phyloP scores from a whole-genome alignment of 35 echinoderm and acorn worm genomes.

The Ptychodera flava region DNA sequence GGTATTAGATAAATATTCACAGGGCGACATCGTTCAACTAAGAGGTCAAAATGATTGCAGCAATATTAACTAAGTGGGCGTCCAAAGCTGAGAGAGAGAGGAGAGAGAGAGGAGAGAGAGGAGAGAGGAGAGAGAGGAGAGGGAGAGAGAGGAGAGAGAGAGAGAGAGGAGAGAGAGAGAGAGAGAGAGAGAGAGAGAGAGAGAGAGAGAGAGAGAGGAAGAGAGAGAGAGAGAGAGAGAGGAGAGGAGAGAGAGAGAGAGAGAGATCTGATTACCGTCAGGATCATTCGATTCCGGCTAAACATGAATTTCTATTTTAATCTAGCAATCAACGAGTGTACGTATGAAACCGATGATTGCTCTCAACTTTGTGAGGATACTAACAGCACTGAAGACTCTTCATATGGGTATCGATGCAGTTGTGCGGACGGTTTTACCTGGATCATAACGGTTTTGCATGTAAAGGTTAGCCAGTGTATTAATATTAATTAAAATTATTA shows the following conservation, averaged over 20 bases:
- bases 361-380: background rate
- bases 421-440: background rate
- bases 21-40: too few species aligned
- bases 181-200: too few species aligned
- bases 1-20: too few species aligned
- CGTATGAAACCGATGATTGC: background rate
- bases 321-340: background rate
- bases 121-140: background rate
- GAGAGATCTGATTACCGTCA: too few species aligned
- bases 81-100: background rate
- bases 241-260: background rate
- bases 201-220: background rate
- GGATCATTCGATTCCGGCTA: too few species aligned
- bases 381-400: background rate
- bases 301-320: too few species aligned
- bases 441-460: background rate
- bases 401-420: background rate
- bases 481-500: background rate
- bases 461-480: background rate
- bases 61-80: too few species aligned
- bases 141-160: background rate
- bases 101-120: background rate
- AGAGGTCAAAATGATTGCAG: too few species aligned
- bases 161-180: too few species aligned
- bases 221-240: background rate